These are phyloP conservation scores for Drosophila putrida DNA, from an alignment of 2,888 invertebrate species.

Conservation along the genomic window DNA sequence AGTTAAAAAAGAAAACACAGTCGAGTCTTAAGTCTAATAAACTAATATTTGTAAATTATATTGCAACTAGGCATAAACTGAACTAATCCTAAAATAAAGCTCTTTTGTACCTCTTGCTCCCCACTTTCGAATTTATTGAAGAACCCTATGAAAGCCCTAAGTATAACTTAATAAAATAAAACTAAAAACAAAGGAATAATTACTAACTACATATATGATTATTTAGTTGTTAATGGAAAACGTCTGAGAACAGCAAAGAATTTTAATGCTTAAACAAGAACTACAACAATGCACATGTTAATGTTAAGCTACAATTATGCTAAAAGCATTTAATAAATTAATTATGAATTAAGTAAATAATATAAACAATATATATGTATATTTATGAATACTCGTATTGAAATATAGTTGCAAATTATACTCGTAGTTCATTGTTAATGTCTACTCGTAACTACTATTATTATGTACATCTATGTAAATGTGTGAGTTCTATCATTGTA, in stretches of 20 bases:
- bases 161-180: slow-evolving; percentile 59
- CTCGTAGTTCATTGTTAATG: slow-evolving; percentile 64
- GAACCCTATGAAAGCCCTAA: slow-evolving; percentile 58
- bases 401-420: slow-evolving; percentile 56
- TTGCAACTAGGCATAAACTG: slow-evolving; percentile 10
- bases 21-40: slow-evolving; percentile 5
- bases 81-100: slow-evolving; percentile 40
- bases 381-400: slow-evolving; percentile 31
- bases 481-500: slow-evolving; percentile 53
- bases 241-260: slow-evolving; percentile 37
- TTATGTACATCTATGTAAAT: slow-evolving; percentile 36
- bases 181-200: neutral
- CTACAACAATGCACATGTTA: slow-evolving; percentile 40
- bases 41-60: neutral
- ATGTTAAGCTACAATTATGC: slow-evolving; percentile 62
- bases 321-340: slow-evolving; percentile 70
- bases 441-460: slow-evolving; percentile 44
- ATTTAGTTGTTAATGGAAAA: slow-evolving; percentile 30
- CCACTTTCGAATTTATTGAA: slow-evolving; percentile 76
- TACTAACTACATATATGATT: slow-evolving; percentile 24
- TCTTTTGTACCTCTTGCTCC: slow-evolving; percentile 79
- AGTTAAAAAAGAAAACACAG: slow-evolving; percentile 24
- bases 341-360: slow-evolving; percentile 32
- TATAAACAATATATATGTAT: slow-evolving; percentile 25
- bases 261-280: slow-evolving; percentile 34